Percentiles rank a stretch among this genome's conserved stretches.
Conservation (phyloP, 2,797 vertebrate genomes). For the Spondyliosoma cantharus region DNA sequence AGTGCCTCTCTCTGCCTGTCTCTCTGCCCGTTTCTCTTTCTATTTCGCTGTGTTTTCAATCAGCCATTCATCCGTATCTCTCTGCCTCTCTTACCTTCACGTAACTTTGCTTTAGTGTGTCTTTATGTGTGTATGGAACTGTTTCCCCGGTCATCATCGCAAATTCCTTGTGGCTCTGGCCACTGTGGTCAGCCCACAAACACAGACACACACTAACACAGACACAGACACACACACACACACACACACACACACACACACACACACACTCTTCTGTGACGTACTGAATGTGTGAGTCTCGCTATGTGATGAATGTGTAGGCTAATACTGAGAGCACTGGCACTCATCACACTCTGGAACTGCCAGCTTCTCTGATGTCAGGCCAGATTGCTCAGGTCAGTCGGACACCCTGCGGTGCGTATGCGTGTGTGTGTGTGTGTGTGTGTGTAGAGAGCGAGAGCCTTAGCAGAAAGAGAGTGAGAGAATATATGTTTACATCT, state of each 20-base stretch:
- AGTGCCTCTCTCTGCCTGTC: slow-evolving; percentile 18
- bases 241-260: slow-evolving; percentile 12
- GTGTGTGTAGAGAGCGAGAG: slow-evolving; percentile 19
- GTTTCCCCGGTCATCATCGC: slow-evolving; percentile 32
- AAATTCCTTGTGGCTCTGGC: slow-evolving; percentile 48
- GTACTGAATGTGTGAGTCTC: slow-evolving; percentile 40
- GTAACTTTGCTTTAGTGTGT: slow-evolving; percentile 44
- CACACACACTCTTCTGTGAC: slow-evolving; percentile 21
- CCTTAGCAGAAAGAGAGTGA: slow-evolving; percentile 3
- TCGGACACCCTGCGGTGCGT: slow-evolving; percentile 45
- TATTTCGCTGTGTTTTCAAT: slow-evolving; percentile 42
- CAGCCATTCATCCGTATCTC: slow-evolving; percentile 45
- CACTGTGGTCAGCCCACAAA: slow-evolving; percentile 38
- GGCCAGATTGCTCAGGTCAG: slow-evolving; percentile 69
- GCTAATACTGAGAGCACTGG: slow-evolving; percentile 62
- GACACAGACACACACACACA: slow-evolving; percentile 35
- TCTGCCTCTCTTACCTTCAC: slow-evolving; percentile 21
- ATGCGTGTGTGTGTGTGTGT: slow-evolving; percentile 2
- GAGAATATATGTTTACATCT: slow-evolving; percentile 70
- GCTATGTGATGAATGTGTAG: slow-evolving; percentile 58
- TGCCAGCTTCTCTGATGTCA: slow-evolving; percentile 66
- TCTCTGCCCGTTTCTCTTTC: slow-evolving; percentile 6
- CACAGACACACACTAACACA: slow-evolving; percentile 16
- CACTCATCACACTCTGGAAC: slow-evolving; percentile 59
- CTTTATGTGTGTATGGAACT: slow-evolving; percentile 44